Evolutionary conservation across 2,888 invertebrate species (phyloP), one percentile per base, ranked within the genome.

Genomic region (Thecocarcelia acutangulata): DNA sequence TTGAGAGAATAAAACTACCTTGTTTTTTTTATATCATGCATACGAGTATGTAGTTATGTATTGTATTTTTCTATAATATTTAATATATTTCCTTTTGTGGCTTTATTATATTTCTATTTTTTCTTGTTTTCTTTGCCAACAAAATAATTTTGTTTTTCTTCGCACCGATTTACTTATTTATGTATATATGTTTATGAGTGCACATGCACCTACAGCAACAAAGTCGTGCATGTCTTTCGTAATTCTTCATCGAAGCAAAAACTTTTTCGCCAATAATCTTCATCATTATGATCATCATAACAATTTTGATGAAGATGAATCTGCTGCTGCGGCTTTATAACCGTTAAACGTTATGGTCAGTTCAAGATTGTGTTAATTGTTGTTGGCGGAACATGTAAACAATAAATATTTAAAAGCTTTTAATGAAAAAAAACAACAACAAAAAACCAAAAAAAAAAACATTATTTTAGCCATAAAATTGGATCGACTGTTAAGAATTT

Each of bases 291-390:
- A 11, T 42, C 44, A 68, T 52, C 33, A 37, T 33, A 61, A 68
- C 48, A 24, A 37, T 48, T 12, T 58, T 42, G 48, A 76, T 46
- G 76, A 72, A 66, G 58, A 64, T 63, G 63, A 33, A 52, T 72
- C 52, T 50, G 24, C 44, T 48, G 50, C 11, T 50, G 33, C 33
- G 33, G 52, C 17, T 73, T 56, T 72, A 52, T 74, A 78, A 78
- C 78, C 64, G 82, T 82, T 82, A 77, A 82, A 82, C 69, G 82
- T 66, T 78, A 78, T 82, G 82, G 78, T 66, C 78, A 75, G 59
- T 56, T 70, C 78, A 74, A 70, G 63, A 78, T 70, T 78, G 78
- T 78, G 82, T 78, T 82, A 82, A 78, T 75, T 78, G 74, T 75
- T 78, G 74, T 78, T 78, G 78, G 69, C 64, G 69, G 52, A 70